phyloP scores from a whole-genome alignment of 1,140 invertebrate genomes.

The Diabrotica undecimpunctata region DNA sequence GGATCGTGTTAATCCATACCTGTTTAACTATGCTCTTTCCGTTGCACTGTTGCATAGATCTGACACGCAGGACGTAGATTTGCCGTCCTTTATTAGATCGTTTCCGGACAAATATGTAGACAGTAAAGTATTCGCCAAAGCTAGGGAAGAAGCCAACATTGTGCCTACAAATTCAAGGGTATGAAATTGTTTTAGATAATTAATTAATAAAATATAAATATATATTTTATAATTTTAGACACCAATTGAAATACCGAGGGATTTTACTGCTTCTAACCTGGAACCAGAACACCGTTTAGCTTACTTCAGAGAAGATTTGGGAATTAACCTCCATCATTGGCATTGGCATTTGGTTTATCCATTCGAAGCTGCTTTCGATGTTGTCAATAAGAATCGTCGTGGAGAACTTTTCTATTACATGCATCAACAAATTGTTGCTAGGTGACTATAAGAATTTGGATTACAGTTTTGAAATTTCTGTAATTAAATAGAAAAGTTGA shows the following conservation, averaged over 20 bases:
- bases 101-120: constrained; percentile 46
- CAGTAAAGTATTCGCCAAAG: constrained; percentile 51
- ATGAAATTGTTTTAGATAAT: constrained; percentile 43
- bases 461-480: too few relatives aligned
- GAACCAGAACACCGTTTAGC: constrained; percentile 62
- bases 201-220: too few relatives aligned
- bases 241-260: constrained; percentile 60
- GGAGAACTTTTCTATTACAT: constrained; percentile 51
- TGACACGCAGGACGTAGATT: constrained; percentile 66
- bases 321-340: too few relatives aligned
- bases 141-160: constrained; percentile 66
- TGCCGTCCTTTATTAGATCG: constrained; percentile 66
- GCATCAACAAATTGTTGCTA: too few relatives aligned
- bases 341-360: constrained; percentile 44
- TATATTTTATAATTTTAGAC: constrained; percentile 16
- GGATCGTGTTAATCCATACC: too few relatives aligned
- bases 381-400: constrained; percentile 66
- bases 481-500: too few relatives aligned
- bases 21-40: constrained; percentile 70
- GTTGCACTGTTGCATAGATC: constrained; percentile 71
- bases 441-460: too few relatives aligned
- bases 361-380: constrained; percentile 55
- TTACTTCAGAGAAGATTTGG: constrained; percentile 53
- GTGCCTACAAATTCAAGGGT: constrained; percentile 58
- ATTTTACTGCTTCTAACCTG: constrained; percentile 42